A percentile compares a stretch with the other conserved stretches of the same genome.
Evolutionary conservation across 1,140 invertebrate genomes (phyloP).

Genomic region (Popillia japonica): DNA sequence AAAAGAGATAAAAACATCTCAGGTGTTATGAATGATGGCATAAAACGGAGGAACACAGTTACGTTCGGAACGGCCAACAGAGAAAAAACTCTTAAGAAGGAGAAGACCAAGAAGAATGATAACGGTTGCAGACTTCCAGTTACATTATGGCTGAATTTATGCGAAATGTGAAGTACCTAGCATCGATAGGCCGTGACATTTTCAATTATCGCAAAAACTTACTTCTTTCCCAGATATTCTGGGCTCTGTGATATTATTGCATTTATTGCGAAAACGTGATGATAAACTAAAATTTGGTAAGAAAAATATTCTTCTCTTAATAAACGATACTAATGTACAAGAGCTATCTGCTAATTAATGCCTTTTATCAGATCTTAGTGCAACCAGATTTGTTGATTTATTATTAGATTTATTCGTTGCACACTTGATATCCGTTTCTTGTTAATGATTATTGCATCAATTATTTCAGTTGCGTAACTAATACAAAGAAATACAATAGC

Average conservation of each 20-base stretch:
- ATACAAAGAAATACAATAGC: slow-evolving; percentile 8
- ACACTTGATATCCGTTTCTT: neutral
- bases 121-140: slow-evolving; percentile 30
- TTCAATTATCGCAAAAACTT: slow-evolving; percentile 24
- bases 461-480: neutral
- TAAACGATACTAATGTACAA: neutral
- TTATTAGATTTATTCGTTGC: slow-evolving; percentile 20
- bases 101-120: slow-evolving; percentile 22
- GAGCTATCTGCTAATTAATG: neutral
- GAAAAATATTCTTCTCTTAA: neutral
- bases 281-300: slow-evolving; percentile 11
- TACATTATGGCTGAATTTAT: slow-evolving; percentile 24
- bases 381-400: neutral
- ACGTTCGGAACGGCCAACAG: neutral
- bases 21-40: slow-evolving; percentile 21
- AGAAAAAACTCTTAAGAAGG: slow-evolving; percentile 29
- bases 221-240: neutral
- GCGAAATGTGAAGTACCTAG: slow-evolving; percentile 22
- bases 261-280: too few relatives aligned
- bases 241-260: slow-evolving; percentile 17
- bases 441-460: slow-evolving; percentile 26
- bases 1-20: too few relatives aligned
- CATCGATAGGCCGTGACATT: slow-evolving; percentile 9
- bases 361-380: neutral
- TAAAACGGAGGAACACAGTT: neutral